phyloP scores from a whole-genome alignment of 2,797 vertebrate species.

The Protonibea diacanthus region DNA sequence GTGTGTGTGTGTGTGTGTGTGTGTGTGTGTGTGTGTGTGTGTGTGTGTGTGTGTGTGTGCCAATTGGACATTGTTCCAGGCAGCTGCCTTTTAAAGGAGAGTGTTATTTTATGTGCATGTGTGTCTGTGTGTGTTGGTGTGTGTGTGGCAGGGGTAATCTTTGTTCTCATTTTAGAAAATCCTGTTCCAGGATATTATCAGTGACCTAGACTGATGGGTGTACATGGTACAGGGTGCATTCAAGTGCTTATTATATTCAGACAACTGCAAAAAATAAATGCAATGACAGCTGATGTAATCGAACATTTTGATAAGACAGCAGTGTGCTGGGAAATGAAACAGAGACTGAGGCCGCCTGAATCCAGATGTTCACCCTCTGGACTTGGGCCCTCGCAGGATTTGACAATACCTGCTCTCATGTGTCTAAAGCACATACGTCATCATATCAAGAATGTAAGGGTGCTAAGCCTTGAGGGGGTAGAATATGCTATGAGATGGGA shows the following conservation, averaged over 20 bases:
- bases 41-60: background rate
- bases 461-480: background rate
- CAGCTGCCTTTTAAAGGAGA: too few species aligned
- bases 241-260: background rate
- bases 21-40: constrained; percentile 3
- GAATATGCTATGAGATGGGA: background rate
- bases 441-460: background rate
- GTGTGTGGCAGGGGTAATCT: background rate
- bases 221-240: background rate
- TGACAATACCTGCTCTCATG: background rate
- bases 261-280: background rate
- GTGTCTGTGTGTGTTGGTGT: background rate
- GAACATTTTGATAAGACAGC: constrained; percentile 5
- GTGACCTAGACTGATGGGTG: background rate
- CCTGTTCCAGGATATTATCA: constrained; percentile 12
- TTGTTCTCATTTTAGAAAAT: constrained; percentile 4
- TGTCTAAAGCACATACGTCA: background rate
- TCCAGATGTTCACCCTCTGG: background rate
- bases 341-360: background rate
- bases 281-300: background rate
- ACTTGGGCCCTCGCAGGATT: background rate
- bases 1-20: constrained; percentile 1
- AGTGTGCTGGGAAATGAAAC: constrained; percentile 1
- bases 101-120: background rate
- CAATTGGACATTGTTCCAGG: too few species aligned